Evolutionary conservation across 1,140 invertebrate species (phyloP), one percentile per base, ranked within the genome.

Genomic region (Trypoxylus dichotomus): DNA sequence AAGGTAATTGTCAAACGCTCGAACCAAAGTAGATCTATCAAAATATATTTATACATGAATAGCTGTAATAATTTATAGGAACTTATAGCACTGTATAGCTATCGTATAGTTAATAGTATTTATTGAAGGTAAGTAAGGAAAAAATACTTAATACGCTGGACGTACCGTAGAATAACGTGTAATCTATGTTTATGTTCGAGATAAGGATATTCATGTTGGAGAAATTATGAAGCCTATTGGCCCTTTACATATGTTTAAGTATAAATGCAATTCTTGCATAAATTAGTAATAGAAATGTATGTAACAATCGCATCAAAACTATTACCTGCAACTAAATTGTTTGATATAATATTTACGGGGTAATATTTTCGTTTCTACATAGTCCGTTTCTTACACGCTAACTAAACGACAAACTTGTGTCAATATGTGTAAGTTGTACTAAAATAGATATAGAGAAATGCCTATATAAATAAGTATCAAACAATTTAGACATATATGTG

Each of bases 121-220:
- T 68, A 68, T 68, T 68, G 21, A 68, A 54, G 19, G 21, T 68
- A 68, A 68, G 24, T 25, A 24, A 68, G 21, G 5, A 58, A 21
- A 58, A 21, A 8, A 58, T 19, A 58, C 21, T 19, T 58, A 68
- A 68, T 68, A 68, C 60, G 60, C 60, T 68, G 60, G 60, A 68
- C 60, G 60, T 68, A 68, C 60, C 27, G 47, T 54, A 54, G 47
- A 19, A 68, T 68, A 68, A 27, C 24, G 24, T 7, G 19, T 13
- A 27, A 68, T 68, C 19, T 25, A 27, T 68, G 24, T 68, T 29
- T 27, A 27, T 54, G 19, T 19, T 54, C 47, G 47, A 54, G 15
- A 54, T 54, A 47, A 13, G 43, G 10, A 47, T 13, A 47, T 47
- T 47, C 11, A 54, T 19, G 19, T n/a, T 54, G 19, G 15, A 54